Evolutionary conservation across 2,888 invertebrate species (phyloP), one percentile per base, ranked within the genome.

Genomic region (Congeria kusceri): DNA sequence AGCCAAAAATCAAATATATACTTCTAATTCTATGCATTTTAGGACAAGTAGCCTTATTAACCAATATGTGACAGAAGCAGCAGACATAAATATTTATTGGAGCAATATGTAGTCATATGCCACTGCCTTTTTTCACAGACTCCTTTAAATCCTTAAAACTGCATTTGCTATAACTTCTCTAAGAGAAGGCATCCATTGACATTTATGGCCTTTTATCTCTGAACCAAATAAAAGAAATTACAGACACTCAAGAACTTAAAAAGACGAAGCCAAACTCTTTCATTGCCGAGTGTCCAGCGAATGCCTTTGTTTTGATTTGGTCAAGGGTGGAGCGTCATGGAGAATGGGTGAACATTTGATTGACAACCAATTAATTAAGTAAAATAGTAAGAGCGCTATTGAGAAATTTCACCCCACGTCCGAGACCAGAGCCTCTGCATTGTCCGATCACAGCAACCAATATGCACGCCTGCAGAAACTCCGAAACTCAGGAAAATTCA

Each of bases 321-420:
- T 77, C 77, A 77, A 77, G 72, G 63, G 68, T 49, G 56, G 64
- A 44, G 49, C 68, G 59, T 68, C 67, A 32, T 39, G 20, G 67
- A 44, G 67, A 39, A 63, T 56, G 71, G 68, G 56, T 65, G 76
- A 46, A 39, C 62, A 49, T 71, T 72, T 80, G 80, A 76, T 64
- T 80, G 80, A 80, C 76, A 80, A 53, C 71, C 71, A 80, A 80
- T 80, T 80, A 76, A 76, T 80, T 80, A 76, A 67, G 27, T 20
- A 59, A 68, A 72, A 72, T 72, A 72, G 72, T 64, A 72, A 46
- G 46, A 68, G 47, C 63, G 18, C 56, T 39, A 46, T 23, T 57
- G 67, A 57, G 67, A 58, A 58, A 44, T 58, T 44, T 44, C 46
- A 32, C 32, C 3, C 29, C 20, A 32, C 25, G 23, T 27, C 18